Evolutionary conservation across 1,140 invertebrate genomes (phyloP), one percentile per base, ranked within the genome.

Genomic region (Chymomyza costata): DNA sequence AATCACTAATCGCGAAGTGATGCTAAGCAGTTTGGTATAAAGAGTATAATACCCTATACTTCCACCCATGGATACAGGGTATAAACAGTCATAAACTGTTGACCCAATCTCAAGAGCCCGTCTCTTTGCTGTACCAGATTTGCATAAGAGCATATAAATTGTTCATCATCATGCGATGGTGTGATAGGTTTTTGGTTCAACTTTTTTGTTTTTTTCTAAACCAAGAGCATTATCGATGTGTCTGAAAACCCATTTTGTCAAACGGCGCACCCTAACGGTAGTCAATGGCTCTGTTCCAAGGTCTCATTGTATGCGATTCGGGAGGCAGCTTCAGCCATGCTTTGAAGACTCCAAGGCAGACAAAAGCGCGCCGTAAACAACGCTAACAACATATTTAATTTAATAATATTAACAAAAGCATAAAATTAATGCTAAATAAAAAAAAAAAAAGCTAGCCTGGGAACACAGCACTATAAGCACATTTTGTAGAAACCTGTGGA

Each of bases 121-220:
- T n/a, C n/a, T n/a, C n/a, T n/a, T n/a, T n/a, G n/a, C n/a, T n/a
- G n/a, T 25, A 3, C 21, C 8, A 3, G 21, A 80, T 80, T 80
- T 73, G 68, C 73, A 80, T 80, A 80, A 80, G 52, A 73, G 74
- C 73, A 65, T 80, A 70, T 80, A 80, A 80, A 80, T 81, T 70
- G 57, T 78, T 64, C 49, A 66, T 63, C 59, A 66, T 45, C 38
- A 46, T 63, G 67, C 70, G 73, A 78, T 45, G 44, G 46, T 63
- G 67, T 73, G 73, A 78, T 73, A 73, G 73, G 52, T 39, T 66
- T 56, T 68, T 70, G 49, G 65, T 60, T 52, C 28, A 14, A 21
- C 15, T 28, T 17, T 17, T 7, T 11, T 19, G n/a, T 15, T 8
- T 10, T 3, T 2, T 6, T 34, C 13, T 6, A 13, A 34, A 34